phyloP scores from a whole-genome alignment of 2,797 vertebrate genomes.

The Hoplostethus mediterraneus region DNA sequence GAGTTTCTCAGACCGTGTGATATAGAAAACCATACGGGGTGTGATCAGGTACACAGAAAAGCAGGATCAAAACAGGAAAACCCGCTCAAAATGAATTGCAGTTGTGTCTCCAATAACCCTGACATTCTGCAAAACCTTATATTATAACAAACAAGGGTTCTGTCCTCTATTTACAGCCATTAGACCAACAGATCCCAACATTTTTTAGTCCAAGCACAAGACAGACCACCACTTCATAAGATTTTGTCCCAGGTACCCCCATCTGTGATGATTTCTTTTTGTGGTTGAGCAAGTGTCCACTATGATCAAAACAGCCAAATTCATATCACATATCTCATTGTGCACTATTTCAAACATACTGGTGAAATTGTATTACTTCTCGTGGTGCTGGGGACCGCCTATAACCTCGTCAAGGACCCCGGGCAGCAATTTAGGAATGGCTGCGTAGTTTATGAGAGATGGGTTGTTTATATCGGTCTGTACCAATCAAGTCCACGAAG shows the following conservation, averaged over 20 bases:
- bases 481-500: not conserved
- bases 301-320: no score
- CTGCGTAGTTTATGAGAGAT: not conserved
- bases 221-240: no score
- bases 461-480: not conserved
- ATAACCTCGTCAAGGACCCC: not conserved
- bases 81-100: not conserved
- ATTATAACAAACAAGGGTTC: not conserved
- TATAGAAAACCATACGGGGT: not conserved
- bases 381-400: not conserved
- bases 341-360: no score
- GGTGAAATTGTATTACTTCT: not conserved
- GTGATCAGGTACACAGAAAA: conserved; percentile 7
- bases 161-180: no score
- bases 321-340: no score
- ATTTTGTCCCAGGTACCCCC: no score
- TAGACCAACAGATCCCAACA: no score
- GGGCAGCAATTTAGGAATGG: not conserved
- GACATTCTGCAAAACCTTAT: not conserved
- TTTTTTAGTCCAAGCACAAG: no score
- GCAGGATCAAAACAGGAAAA: conserved; percentile 10
- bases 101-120: not conserved
- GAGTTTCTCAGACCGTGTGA: not conserved
- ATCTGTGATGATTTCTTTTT: no score
- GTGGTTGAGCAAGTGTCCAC: no score